phyloP scores from a whole-genome alignment of 2,797 vertebrate species.

The Synaphobranchus kaupii region DNA sequence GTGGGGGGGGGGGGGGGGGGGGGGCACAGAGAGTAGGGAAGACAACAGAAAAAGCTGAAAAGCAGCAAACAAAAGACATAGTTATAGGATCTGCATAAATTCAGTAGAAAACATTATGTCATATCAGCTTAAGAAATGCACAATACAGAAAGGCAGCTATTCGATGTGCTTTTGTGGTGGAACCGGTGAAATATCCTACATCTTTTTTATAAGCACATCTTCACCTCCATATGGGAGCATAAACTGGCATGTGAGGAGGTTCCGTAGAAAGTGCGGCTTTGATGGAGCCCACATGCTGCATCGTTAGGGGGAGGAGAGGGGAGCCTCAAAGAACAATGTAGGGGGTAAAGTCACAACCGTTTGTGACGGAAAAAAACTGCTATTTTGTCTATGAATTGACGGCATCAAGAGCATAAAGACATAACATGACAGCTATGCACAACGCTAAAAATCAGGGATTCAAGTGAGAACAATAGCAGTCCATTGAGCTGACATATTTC shows the following conservation, averaged over 20 bases:
- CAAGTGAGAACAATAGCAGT: constrained; percentile 21
- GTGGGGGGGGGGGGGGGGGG: no score
- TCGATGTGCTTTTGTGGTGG: neutral
- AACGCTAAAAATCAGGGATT: constrained; percentile 5
- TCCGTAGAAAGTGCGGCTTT: neutral
- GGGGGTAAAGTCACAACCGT: neutral
- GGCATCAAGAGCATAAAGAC: neutral
- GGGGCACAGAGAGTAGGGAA: neutral
- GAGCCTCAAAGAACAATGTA: neutral
- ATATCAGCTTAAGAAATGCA: neutral
- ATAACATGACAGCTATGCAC: neutral
- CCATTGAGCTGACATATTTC: constrained; percentile 7
- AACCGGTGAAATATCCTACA: neutral
- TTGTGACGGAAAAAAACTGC: neutral
- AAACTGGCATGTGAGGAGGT: neutral
- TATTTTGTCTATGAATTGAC: neutral
- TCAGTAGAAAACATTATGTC: neutral
- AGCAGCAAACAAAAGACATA: neutral
- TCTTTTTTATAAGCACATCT: neutral
- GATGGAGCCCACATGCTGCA: neutral
- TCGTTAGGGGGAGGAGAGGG: neutral
- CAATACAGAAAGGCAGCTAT: neutral
- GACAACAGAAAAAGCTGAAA: neutral
- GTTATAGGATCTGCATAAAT: no score
- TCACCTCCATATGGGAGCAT: neutral